These are phyloP conservation scores for Ondatra zibethicus DNA, from an alignment of 2,113 vertebrate genomes.

Conservation along the genomic window DNA sequence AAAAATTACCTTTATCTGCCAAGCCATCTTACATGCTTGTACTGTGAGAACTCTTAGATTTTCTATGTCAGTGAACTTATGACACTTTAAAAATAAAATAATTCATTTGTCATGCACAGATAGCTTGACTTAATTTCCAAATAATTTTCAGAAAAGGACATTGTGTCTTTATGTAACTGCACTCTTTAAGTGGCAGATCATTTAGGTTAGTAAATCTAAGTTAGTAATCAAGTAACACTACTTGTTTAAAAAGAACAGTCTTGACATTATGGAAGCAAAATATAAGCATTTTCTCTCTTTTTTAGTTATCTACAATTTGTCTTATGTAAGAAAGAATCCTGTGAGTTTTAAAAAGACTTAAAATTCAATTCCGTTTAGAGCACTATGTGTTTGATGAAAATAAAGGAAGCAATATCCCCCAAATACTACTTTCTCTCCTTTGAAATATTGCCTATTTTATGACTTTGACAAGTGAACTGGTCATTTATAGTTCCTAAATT, in stretches of 20 bases:
- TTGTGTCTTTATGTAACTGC: constrained; percentile 33
- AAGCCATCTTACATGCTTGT: background rate
- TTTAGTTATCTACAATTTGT: constrained; percentile 5
- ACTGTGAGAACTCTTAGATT: constrained; percentile 11
- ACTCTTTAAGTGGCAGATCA: constrained; percentile 41
- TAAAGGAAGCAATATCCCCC: constrained; percentile 44
- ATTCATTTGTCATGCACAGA: background rate
- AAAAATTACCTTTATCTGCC: background rate
- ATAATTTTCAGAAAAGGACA: constrained; percentile 53
- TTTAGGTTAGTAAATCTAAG: constrained; percentile 37
- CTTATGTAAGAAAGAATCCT: constrained; percentile 43
- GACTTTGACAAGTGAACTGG: constrained; percentile 56
- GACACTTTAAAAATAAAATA: constrained; percentile 45
- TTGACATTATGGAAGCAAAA: constrained; percentile 58
- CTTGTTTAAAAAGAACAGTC: constrained; percentile 39
- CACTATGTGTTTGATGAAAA: constrained; percentile 68
- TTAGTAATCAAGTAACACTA: constrained; percentile 53
- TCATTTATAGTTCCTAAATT: constrained; percentile 66
- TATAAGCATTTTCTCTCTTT: background rate
- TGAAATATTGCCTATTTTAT: constrained; percentile 67
- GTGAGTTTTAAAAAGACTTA: constrained; percentile 22
- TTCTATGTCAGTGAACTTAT: background rate
- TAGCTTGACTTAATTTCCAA: constrained; percentile 20
- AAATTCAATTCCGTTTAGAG: constrained; percentile 41
- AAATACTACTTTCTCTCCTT: constrained; percentile 57